A percentile compares a stretch with the other conserved stretches of the same genome.
Conservation (phyloP, 2,113 vertebrate genomes). For the Aplodontia rufa region DNA sequence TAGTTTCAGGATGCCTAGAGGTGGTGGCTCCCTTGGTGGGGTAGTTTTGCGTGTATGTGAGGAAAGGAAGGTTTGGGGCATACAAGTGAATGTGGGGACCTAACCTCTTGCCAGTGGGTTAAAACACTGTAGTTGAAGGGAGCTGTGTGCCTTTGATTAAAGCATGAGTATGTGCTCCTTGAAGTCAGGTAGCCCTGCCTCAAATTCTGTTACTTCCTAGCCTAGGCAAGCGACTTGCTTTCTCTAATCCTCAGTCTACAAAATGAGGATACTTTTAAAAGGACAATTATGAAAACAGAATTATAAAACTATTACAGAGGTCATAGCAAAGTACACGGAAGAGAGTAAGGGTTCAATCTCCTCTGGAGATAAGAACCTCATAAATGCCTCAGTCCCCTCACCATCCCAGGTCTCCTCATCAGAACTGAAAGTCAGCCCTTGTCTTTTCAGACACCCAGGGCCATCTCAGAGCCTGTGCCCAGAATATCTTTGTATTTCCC, state of each 20-base stretch:
- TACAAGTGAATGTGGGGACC: background rate
- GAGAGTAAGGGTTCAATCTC: rapidly evolving
- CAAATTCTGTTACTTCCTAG: background rate
- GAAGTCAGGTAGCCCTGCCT: background rate
- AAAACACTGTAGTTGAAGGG: background rate
- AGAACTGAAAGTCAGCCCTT: background rate
- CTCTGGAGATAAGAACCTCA: background rate
- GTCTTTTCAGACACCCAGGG: background rate
- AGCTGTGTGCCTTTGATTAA: background rate
- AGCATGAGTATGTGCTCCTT: background rate
- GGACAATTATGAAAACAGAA: background rate
- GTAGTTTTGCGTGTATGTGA: background rate
- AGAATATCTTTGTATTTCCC: background rate
- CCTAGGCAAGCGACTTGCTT: background rate
- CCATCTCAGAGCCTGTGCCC: background rate
- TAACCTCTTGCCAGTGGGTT: rapidly evolving
- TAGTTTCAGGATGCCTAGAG: background rate
- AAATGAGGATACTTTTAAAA: background rate
- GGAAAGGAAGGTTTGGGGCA: rapidly evolving
- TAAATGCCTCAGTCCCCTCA: background rate
- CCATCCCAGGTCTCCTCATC: background rate
- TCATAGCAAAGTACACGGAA: background rate
- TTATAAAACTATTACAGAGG: background rate
- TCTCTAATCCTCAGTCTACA: background rate
- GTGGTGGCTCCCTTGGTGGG: no score